Evolutionary conservation across 2,113 vertebrate species (phyloP).

Genomic region (Lagopus muta): DNA sequence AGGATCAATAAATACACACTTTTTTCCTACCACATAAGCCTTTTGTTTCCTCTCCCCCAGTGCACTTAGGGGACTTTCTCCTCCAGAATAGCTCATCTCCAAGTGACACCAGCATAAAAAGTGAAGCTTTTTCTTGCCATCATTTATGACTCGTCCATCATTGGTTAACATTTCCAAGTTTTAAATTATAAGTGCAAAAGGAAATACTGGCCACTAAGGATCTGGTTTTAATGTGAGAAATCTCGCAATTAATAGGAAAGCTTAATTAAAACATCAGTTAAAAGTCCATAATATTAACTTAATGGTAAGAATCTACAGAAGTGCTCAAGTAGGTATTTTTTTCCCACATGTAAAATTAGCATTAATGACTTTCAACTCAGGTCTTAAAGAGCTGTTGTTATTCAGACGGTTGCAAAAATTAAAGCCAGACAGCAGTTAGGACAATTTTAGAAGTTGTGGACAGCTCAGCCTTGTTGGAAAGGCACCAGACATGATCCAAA

Average conservation of each 20-base stretch:
- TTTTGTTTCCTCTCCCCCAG: background rate
- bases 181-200: constrained; percentile 66
- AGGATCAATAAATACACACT: constrained; percentile 5
- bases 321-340: constrained; percentile 41
- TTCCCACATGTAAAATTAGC: constrained; percentile 48
- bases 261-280: constrained; percentile 75
- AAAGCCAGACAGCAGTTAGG: background rate
- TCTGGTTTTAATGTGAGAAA: constrained; percentile 64
- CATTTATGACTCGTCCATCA: background rate
- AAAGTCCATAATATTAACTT: constrained; percentile 69
- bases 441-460: background rate
- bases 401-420: constrained; percentile 32
- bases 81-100: background rate
- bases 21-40: background rate
- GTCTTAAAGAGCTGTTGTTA: background rate
- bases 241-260: constrained; percentile 60
- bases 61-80: background rate
- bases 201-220: constrained; percentile 62
- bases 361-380: constrained; percentile 51
- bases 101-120: background rate
- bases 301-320: constrained; percentile 49
- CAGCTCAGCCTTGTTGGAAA: background rate
- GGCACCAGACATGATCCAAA: background rate
- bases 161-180: constrained; percentile 48
- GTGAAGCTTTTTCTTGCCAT: background rate